Conservation (phyloP, 2,113 vertebrate species). For the Callithrix jacchus region DNA sequence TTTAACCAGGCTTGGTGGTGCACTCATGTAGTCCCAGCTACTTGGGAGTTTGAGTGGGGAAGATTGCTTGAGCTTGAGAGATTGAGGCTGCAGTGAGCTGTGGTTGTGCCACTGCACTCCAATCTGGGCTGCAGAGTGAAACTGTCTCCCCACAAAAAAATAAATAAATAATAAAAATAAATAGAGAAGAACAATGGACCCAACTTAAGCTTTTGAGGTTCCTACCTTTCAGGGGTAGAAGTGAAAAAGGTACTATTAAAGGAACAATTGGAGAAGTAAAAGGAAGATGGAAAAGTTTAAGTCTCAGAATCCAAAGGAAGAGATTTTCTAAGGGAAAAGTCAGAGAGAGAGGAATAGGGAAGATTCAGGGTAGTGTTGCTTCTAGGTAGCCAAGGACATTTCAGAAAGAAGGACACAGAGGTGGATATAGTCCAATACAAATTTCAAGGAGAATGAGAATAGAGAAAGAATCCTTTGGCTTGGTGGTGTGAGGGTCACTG, state of each 20-base stretch:
- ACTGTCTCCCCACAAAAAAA: no score
- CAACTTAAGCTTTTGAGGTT: not conserved
- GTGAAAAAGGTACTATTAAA: not conserved
- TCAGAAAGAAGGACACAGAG: not conserved
- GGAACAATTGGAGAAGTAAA: not conserved
- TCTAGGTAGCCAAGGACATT: not conserved
- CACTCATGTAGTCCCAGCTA: no score
- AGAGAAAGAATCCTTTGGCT: not conserved
- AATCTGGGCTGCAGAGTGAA: no score
- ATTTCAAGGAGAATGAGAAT: not conserved
- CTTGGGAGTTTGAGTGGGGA: no score
- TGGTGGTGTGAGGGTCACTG: not conserved
- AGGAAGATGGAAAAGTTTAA: conserved; percentile 2
- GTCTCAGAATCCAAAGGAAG: not conserved
- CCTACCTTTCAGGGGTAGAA: not conserved
- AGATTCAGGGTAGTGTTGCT: not conserved
- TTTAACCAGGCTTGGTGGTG: no score
- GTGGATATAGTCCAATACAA: not conserved
- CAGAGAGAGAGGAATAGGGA: not conserved
- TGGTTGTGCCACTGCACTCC: no score
- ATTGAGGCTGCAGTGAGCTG: no score
- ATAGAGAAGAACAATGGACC: not conserved
- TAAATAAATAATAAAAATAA: not conserved
- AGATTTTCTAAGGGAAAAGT: not conserved
- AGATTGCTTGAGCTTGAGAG: no score